Conservation (phyloP, 2,888 invertebrate species). For the Malthinus flaveolus region DNA sequence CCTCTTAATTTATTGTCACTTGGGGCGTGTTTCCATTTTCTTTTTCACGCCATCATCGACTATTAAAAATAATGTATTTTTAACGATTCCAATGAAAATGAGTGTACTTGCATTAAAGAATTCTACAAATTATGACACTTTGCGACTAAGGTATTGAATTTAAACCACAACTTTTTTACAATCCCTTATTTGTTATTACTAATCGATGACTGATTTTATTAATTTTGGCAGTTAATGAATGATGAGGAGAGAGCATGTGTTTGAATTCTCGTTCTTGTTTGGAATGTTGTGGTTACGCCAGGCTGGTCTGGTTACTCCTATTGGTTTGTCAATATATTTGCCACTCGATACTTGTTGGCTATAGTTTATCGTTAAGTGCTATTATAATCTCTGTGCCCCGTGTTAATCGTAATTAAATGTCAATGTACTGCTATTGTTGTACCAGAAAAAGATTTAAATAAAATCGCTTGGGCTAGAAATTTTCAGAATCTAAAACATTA, state of each 20-base stretch:
- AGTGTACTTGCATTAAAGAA: too few species aligned
- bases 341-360: constrained; percentile 17
- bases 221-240: background rate
- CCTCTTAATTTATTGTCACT: too few species aligned
- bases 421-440: constrained; percentile 25
- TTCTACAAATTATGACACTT: too few species aligned
- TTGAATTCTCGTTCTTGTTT: constrained; percentile 1
- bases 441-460: constrained; percentile 16
- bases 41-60: too few species aligned
- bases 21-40: too few species aligned
- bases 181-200: too few species aligned
- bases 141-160: too few species aligned
- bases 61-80: too few species aligned
- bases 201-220: too few species aligned
- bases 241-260: background rate
- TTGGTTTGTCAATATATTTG: constrained; percentile 2
- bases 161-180: too few species aligned
- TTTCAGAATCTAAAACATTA: constrained; percentile 1
- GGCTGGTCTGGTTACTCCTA: constrained; percentile 8
- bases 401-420: constrained; percentile 24
- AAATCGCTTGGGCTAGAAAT: constrained; percentile 14
- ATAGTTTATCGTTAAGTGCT: constrained; percentile 6
- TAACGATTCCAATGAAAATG: too few species aligned
- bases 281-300: constrained; percentile 16
- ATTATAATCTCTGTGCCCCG: constrained; percentile 13